Evolutionary conservation across 2,797 vertebrate species (phyloP), one percentile per base, ranked within the genome.

Genomic region (Xerus rutilus): DNA sequence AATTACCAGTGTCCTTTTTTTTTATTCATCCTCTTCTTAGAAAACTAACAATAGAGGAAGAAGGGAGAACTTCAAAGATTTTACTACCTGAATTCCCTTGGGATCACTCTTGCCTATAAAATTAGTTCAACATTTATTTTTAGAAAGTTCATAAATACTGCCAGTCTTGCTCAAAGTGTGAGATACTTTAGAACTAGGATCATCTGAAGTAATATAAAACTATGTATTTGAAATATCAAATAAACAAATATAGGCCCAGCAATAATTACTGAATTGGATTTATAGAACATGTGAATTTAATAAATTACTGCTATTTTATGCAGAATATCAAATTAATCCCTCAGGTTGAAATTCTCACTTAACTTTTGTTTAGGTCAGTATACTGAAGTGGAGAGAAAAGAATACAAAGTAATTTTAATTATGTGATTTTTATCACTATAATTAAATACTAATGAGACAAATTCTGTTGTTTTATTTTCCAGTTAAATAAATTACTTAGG

Each of bases 351-450:
- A 67, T 52, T 88, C 89, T 86, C 35, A 65, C 11, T 54, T 89
- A 78, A 87, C 57, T 90, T 95, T 62, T 82, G 20, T 7, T 91
- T 91, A 78, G 69, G 25, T 93, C n/a, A 72, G n/a, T 85, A 5
- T 67, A 47, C 93, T 94, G 72, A 86, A 12, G 35, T 52, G 39
- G 28, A 86, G 18, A 77, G 7, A 93, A 85, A 93, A 84, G 7
- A 85, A 88, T 77, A 92, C 9, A 45, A 57, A 91, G 15, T 90
- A 81, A 57, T 86, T 94, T 94, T 76, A 96, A 57, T 93, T 93
- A 88, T 20, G 9, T 73, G 20, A 91, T 78, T 96, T 97, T 91
- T 96, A 83, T 78, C 21, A 86, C 23, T 90, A 70, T 84, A 62
- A 84, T 70, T 91, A 54, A 96, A 86, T 17, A 72, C 12, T 15